Base-by-base conservation (phyloP, 2,888 invertebrate species). In the Agrochola litura region DNA sequence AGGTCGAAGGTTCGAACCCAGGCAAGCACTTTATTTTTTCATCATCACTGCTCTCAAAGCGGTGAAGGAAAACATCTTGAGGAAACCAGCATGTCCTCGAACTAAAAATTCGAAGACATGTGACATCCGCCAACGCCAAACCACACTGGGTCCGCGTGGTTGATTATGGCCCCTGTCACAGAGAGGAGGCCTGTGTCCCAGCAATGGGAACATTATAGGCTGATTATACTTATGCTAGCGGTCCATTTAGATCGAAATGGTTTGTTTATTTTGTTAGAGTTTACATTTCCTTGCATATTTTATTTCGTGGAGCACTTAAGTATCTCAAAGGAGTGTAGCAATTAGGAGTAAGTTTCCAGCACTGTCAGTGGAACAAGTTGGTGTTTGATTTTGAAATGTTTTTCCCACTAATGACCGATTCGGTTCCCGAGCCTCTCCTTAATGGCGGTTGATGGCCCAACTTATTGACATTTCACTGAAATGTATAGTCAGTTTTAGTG, bases 301-400 rank as follows among this genome's bases (percentile, higher is more conserved):
- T 91, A 89, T 92, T 90, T 89, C 61, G 79, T 77, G 79, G 81
- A 82, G 86, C 90, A 88, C 89, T 91, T 92, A 92, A 91, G 89
- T 89, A 91, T 86, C 85, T 87, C 88, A 89, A 88, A 88, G 86
- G 81, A 82, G 81, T 83, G 78, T 52, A 83, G 89, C 88, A 88
- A 89, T 89, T 92, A 90, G 88, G 85, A 68, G 81, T 86, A 92
- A 93, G 86, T 93, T 94, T 90, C 85, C 79, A 91, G 89, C 89
- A 90, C 93, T 92, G 93, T 93, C 93, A 92, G 92, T 89, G 89
- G 87, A 83, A 87, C 79, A 91, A 94, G 91, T 95, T 95, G 86
- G 89, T 92, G 91, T 95, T 96, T 95, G 93, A 94, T 95, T 94
- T 95, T 94, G 91, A 92, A 93, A 92, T 91, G 94, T 94, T 95